A percentile compares a stretch with the other conserved stretches of the same genome.
These are phyloP conservation scores for Boloria selene DNA, from an alignment of 2,888 invertebrate genomes.

Conservation along the genomic window DNA sequence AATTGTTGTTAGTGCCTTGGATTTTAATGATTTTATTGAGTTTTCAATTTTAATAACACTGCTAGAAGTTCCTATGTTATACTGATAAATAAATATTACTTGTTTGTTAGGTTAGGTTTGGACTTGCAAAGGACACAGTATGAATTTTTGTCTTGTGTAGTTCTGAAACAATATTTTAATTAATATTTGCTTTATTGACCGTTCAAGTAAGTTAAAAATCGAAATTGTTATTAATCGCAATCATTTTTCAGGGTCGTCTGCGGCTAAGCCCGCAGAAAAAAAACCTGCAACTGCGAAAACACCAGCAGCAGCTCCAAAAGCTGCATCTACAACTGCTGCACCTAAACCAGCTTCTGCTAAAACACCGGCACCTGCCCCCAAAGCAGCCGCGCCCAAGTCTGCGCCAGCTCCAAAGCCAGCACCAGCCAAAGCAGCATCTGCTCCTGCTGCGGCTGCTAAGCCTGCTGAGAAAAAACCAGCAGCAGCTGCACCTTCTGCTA, in stretches of 20 bases:
- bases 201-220: too few species aligned
- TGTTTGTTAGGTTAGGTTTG: too few species aligned
- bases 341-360: conserved; percentile 68
- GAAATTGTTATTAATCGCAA: too few species aligned
- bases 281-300: conserved; percentile 71
- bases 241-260: conserved; percentile 58
- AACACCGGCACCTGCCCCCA: conserved; percentile 69
- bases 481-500: conserved; percentile 66
- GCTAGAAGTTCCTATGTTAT: too few species aligned
- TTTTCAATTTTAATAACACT: too few species aligned
- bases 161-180: too few species aligned
- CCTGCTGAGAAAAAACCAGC: conserved; percentile 71
- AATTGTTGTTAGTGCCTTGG: too few species aligned
- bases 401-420: conserved; percentile 77
- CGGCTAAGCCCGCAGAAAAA: conserved; percentile 75
- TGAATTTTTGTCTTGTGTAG: too few species aligned
- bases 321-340: conserved; percentile 58
- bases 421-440: conserved; percentile 69
- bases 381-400: conserved; percentile 70
- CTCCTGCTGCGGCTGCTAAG: conserved; percentile 62
- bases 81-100: too few species aligned
- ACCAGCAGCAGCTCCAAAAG: conserved; percentile 72
- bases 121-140: too few species aligned
- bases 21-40: too few species aligned
- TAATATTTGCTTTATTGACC: too few species aligned